Evolutionary conservation across 2,888 invertebrate species (phyloP).

Genomic region (Latrodectus elegans): DNA sequence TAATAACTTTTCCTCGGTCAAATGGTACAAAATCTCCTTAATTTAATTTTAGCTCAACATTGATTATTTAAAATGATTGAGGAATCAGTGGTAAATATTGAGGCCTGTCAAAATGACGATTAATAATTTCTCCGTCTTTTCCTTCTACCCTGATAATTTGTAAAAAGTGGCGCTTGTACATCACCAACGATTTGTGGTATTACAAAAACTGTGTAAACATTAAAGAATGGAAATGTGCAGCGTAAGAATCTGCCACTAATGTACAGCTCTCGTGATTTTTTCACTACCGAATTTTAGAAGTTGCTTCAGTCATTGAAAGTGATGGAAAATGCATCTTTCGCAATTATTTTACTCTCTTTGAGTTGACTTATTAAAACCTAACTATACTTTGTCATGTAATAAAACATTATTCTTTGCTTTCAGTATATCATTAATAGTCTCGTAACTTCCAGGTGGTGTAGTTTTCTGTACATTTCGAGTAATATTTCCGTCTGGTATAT

Average conservation of each 20-base stretch:
- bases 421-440: slow-evolving; percentile 12
- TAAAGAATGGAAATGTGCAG: slow-evolving; percentile 40
- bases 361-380: background rate
- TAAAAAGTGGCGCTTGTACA: slow-evolving; percentile 70
- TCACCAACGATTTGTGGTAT: slow-evolving; percentile 71
- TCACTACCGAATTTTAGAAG: slow-evolving; percentile 7
- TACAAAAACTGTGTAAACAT: slow-evolving; percentile 71
- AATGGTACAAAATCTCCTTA: slow-evolving; percentile 20
- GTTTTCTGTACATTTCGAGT: background rate
- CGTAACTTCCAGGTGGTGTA: slow-evolving; percentile 23
- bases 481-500: slow-evolving; percentile 8
- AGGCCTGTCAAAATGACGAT: background rate
- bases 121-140: slow-evolving; percentile 20
- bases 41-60: slow-evolving; percentile 21
- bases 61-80: slow-evolving; percentile 19
- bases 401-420: background rate
- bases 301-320: background rate
- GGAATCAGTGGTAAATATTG: too few species aligned
- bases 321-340: background rate
- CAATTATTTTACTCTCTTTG: slow-evolving; percentile 14
- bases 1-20: slow-evolving; percentile 14
- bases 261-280: background rate
- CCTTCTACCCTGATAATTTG: slow-evolving; percentile 70
- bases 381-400: background rate
- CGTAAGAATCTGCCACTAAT: slow-evolving; percentile 1